Percentiles rank a stretch among this genome's conserved stretches.
These are phyloP conservation scores for Echinops telfairi DNA, from an alignment of 2,113 vertebrate species.

Conservation along the genomic window DNA sequence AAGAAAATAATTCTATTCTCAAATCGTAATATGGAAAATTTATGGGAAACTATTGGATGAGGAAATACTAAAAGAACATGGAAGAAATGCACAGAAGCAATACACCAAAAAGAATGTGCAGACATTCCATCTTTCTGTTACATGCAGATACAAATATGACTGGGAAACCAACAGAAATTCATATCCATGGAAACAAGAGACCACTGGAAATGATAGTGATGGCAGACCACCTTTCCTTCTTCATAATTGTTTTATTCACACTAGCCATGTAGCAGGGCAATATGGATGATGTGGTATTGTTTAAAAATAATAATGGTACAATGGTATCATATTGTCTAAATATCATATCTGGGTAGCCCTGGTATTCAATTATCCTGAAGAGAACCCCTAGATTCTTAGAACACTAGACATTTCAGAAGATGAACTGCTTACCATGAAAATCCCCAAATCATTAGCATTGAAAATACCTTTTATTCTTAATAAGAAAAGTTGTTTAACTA, in stretches of 20 bases:
- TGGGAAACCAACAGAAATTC: neutral
- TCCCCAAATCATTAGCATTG: neutral
- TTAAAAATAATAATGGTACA: neutral
- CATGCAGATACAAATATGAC: too few species aligned
- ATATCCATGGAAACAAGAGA: neutral
- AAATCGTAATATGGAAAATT: too few species aligned
- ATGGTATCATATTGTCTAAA: neutral
- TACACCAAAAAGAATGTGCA: too few species aligned
- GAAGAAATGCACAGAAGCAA: too few species aligned
- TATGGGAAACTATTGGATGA: too few species aligned
- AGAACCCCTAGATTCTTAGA: neutral
- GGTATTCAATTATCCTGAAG: neutral
- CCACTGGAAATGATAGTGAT: neutral
- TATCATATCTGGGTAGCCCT: too few species aligned
- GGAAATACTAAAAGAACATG: too few species aligned
- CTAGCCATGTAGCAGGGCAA: neutral
- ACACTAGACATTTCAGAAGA: neutral
- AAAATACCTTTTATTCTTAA: neutral
- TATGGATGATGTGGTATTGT: neutral
- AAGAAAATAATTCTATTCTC: too few species aligned
- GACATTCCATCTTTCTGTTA: too few species aligned
- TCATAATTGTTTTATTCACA: neutral
- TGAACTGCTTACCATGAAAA: neutral
- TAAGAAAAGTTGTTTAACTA: neutral
- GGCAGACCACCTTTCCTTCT: neutral